phyloP scores from a whole-genome alignment of 2,797 vertebrate genomes.

The Nannoperca obscura region DNA sequence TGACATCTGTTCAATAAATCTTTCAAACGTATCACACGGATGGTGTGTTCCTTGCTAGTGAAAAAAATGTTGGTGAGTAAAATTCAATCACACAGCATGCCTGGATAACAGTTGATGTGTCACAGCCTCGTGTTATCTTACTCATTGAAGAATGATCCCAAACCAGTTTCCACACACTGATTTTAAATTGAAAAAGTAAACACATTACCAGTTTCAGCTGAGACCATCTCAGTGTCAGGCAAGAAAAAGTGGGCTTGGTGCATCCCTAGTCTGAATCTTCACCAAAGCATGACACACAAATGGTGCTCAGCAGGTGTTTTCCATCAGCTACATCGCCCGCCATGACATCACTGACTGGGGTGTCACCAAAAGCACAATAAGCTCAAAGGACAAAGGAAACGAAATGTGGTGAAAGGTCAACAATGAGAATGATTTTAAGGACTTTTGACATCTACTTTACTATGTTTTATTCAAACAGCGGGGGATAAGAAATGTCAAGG shows the following conservation, averaged over 20 bases:
- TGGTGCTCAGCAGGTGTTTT: conserved; percentile 37
- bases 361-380: conserved; percentile 4
- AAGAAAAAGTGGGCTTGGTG: not conserved
- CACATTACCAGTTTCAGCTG: not conserved
- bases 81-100: not conserved
- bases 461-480: conserved; percentile 39
- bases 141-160: too few species aligned
- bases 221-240: not conserved
- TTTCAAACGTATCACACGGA: too few species aligned
- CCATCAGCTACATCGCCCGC: conserved; percentile 35
- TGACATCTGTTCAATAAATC: too few species aligned
- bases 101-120: not conserved
- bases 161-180: not conserved
- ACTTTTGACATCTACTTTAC: conserved; percentile 46
- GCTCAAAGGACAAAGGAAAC: not conserved
- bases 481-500: conserved; percentile 12
- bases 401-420: conserved; percentile 27
- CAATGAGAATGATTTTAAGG: conserved; percentile 29
- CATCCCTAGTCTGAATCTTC: not conserved
- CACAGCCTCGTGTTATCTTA: not conserved
- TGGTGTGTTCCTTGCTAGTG: too few species aligned
- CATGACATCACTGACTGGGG: conserved; percentile 15
- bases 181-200: not conserved
- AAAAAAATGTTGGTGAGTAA: not conserved
- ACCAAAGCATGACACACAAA: not conserved